Percentiles rank a stretch among this genome's conserved stretches.
These are phyloP conservation scores for Illadopsis cleaveri DNA, from an alignment of 2,113 vertebrate genomes.

Conservation along the genomic window DNA sequence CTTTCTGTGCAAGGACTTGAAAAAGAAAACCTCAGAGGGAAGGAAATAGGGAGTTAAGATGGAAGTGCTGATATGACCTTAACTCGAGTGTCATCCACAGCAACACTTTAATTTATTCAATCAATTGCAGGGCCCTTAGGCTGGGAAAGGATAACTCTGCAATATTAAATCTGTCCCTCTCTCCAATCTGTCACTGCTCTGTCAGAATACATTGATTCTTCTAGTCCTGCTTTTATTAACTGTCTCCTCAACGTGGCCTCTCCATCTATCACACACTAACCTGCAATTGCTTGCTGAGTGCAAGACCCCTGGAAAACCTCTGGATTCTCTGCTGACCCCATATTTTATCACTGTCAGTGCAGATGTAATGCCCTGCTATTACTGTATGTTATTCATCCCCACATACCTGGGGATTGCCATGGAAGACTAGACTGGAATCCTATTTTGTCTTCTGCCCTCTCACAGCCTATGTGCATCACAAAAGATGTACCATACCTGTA, in stretches of 20 bases:
- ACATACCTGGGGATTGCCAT: not conserved
- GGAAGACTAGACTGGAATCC: not conserved
- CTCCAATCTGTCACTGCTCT: constrained; percentile 70
- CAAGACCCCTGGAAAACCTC: constrained; percentile 12
- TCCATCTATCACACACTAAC: constrained; percentile 45
- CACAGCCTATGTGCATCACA: not conserved
- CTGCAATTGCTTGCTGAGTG: not conserved
- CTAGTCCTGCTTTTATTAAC: constrained; percentile 68
- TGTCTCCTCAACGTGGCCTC: constrained; percentile 40
- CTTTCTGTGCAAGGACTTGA: not conserved
- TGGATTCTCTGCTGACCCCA: not conserved
- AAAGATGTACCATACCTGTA: not conserved
- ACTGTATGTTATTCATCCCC: not conserved
- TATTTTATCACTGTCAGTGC: not conserved
- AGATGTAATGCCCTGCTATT: not conserved
- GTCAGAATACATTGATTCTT: constrained; percentile 69
- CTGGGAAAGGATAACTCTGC: constrained; percentile 64
- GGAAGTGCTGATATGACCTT: constrained; percentile 44
- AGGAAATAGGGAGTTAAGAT: not conserved
- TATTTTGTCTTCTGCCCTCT: not conserved
- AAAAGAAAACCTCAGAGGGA: not conserved
- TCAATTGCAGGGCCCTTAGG: constrained; percentile 71
- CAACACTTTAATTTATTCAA: constrained; percentile 73
- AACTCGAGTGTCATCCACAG: constrained; percentile 17
- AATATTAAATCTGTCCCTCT: constrained; percentile 78